Base-by-base conservation (phyloP, 92 coral and sea anemone species). In the Muricea muricata region DNA sequence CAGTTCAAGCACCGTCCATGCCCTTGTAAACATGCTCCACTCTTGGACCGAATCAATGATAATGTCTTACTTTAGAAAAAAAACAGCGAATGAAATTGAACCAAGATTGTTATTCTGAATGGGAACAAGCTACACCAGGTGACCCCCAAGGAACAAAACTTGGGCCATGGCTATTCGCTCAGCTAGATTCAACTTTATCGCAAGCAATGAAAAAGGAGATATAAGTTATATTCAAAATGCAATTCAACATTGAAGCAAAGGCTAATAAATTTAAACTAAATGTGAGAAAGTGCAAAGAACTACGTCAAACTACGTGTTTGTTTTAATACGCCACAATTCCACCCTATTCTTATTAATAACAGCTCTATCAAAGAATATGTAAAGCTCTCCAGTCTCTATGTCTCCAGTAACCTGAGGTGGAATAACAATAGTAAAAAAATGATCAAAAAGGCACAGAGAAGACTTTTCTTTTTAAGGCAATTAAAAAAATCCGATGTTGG, bases 21-120 rank as follows among this genome's bases (percentile, higher is more conserved):
- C n/a, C n/a, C n/a, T n/a, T n/a, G n/a, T n/a, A n/a, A n/a, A n/a
- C n/a, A n/a, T n/a, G n/a, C n/a, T n/a, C n/a, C n/a, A n/a, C n/a
- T n/a, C n/a, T n/a, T n/a, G n/a, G n/a, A n/a, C n/a, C n/a, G n/a
- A n/a, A n/a, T n/a, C n/a, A n/a, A n/a, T n/a, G n/a, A n/a, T n/a
- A n/a, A n/a, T n/a, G n/a, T n/a, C n/a, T n/a, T n/a, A n/a, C n/a
- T n/a, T n/a, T n/a, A n/a, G n/a, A n/a, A n/a, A 37, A n/a, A 25
- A 55, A 55, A 55, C 71, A 63, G 25, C 71, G 39, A 63, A 21
- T 67, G 25, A 67, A 67, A 67, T 15, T 67, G 13, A 67, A 39
- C 48, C 75, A 67, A 15, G 75, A 67, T 32, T 67, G 75, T 21
- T 67, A 28, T 15, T 67, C 75, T 5, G 75, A 67, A 58, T 58